Evolutionary conservation across 2,797 vertebrate species (phyloP), one percentile per base, ranked within the genome.

Genomic region (Thamnophis elegans): DNA sequence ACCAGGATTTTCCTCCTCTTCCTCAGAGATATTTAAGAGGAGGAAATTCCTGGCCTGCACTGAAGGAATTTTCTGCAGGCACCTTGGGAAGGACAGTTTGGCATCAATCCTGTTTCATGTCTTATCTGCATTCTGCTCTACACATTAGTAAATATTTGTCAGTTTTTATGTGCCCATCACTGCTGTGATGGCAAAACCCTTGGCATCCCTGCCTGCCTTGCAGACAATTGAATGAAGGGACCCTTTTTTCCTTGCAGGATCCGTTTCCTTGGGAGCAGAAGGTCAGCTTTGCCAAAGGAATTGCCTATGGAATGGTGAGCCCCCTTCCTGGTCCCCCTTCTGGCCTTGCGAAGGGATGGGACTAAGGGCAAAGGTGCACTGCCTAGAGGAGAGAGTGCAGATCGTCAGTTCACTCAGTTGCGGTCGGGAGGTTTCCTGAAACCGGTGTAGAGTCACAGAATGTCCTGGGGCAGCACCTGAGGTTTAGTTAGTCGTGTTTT

Each of bases 251-350:
- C 93, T 95, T 96, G 95, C 97, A 99, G 99, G 99, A 99, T 91
- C 98, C 97, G 0, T 99, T 99, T 97, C 98, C 98, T 95, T 99
- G 99, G 99, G 97, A 99, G 92, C 98, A 99, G 97, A 98, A 99
- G 92, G 98, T 99, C 97, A 98, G 98, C 96, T 99, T 99, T 97
- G 98, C 99, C 95, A 99, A 98, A 97, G 98, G 98, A 97, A 99
- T 99, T 82, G 98, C 99, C 28, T 99, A 98, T 60, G 99, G 99
- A 97, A 99, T 99, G 99, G 99, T 99, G 97, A 99, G 99, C 98
- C 22, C 11, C 1, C 87, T 47, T 42, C 54, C 87, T n/a, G 28
- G 85, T 5, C 7, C 85, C 85, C 8, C 6, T 28, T 14, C 28
- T 55, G 53, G 53, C 53, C 85, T 55, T 11, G 28, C 1, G 0